Conservation (phyloP, 2,888 invertebrate species). For the Chaetogeoica ovagalla region DNA sequence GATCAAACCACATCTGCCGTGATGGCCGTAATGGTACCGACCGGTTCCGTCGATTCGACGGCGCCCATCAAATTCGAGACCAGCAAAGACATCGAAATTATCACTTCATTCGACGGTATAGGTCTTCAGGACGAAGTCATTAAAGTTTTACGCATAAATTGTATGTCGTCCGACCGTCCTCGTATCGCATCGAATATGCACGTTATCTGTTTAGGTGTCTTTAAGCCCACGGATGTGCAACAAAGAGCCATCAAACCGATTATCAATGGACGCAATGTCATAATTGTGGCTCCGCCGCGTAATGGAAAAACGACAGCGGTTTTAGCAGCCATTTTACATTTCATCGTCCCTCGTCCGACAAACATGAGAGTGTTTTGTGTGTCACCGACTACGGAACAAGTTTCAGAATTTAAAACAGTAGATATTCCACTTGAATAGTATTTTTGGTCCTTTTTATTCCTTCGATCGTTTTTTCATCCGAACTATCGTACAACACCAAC, state of each 20-base stretch:
- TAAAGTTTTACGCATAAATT: slow-evolving; percentile 96
- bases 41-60: slow-evolving; percentile 70
- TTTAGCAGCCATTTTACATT: slow-evolving; percentile 92
- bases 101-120: slow-evolving; percentile 95
- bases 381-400: slow-evolving; percentile 96
- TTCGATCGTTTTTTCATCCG: too few relatives aligned
- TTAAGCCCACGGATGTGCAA: slow-evolving; percentile 98
- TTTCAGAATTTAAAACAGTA: slow-evolving; percentile 95
- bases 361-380: slow-evolving; percentile 92
- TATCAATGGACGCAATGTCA: slow-evolving; percentile 95
- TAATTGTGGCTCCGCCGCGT: slow-evolving; percentile 98
- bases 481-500: too few relatives aligned
- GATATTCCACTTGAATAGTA: not conserved
- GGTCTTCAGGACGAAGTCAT: slow-evolving; percentile 89
- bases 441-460: too few relatives aligned
- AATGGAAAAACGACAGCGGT: slow-evolving; percentile 99
- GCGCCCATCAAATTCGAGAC: slow-evolving; percentile 99
- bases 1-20: too few relatives aligned
- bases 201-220: slow-evolving; percentile 74
- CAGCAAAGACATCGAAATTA: slow-evolving; percentile 98
- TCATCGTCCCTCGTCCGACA: slow-evolving; percentile 82
- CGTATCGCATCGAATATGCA: too few relatives aligned
- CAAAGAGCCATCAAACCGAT: slow-evolving; percentile 95
- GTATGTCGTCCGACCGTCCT: slow-evolving; percentile 63
- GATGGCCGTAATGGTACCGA: too few relatives aligned